Evolutionary conservation across 2,888 invertebrate species (phyloP), one percentile per base, ranked within the genome.

Genomic region (Agonopterix heracliana): DNA sequence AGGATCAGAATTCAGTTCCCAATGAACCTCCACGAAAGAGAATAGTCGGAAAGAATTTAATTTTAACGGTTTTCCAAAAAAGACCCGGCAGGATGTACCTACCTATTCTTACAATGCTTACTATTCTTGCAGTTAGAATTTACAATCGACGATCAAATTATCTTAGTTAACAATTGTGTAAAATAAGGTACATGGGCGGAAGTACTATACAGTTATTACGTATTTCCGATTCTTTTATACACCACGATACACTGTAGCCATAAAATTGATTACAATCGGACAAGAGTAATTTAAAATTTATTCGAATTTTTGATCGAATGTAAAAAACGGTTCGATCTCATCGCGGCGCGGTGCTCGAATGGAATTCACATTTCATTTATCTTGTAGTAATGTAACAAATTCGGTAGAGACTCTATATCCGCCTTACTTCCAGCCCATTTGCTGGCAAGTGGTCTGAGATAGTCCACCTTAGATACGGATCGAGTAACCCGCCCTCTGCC

Each of bases 371-470:
- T 68, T 65, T 66, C 11, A 41, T 41, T 46, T 12, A 40, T 9
- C 10, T 43, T 13, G 38, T 68, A 74, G 74, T 68, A 71, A 67
- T 70, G 68, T 73, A 75, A 74, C 74, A 77, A 78, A 81, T 81
- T 81, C 62, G 57, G 57, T 72, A 73, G 73, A 68, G 73, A 70
- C 73, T 65, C 76, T 82, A 74, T 80, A 82, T 81, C 75, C 80
- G 65, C 63, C 65, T 85, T 83, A 80, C 74, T 84, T 82, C 77
- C 80, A 68, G 67, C 53, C 82, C 82, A 84, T 87, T 87, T 81
- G 78, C 73, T 63, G 64, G 66, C 84, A 85, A 87, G 86, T 86
- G 87, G 78, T 63, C 69, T 78, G 85, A 68, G 80, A 86, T 86
- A 85, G 84, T 81, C 83, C 73, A 81, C 82, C 78, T 77, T 70